Evolutionary conservation across 2,888 invertebrate species (phyloP).

Genomic region (Sminthurides aquaticus): DNA sequence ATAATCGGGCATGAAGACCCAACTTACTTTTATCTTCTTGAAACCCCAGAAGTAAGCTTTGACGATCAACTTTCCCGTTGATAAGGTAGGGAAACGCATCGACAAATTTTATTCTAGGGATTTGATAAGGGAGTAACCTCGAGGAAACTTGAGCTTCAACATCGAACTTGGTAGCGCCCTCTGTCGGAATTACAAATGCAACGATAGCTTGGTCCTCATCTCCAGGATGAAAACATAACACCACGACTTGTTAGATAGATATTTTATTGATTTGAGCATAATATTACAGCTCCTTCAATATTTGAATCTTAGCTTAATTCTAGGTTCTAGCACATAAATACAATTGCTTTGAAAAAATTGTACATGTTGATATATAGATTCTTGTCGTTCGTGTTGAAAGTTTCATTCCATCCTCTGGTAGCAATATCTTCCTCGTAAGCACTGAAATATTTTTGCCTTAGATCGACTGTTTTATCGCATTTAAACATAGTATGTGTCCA

Average conservation of each 20-base stretch:
- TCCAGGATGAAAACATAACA: conserved; percentile 70
- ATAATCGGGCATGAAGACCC: neutral
- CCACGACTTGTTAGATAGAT: conserved; percentile 70
- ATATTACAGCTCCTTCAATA: conserved; percentile 72
- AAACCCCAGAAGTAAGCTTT: conserved; percentile 65
- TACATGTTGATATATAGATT: no score
- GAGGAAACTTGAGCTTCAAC: conserved; percentile 16
- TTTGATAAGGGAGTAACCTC: conserved; percentile 33
- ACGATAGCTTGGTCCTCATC: conserved; percentile 52
- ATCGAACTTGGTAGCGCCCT: conserved; percentile 12
- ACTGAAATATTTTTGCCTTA: no score
- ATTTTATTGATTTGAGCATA: no score
- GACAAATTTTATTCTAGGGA: conserved; percentile 46
- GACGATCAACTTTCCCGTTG: conserved; percentile 80
- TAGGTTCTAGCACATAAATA: no score
- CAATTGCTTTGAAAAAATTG: no score
- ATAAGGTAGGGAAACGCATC: conserved; percentile 71
- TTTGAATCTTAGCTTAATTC: no score
- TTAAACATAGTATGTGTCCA: no score
- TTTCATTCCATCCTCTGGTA: no score
- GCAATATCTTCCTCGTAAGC: no score
- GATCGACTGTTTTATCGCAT: no score
- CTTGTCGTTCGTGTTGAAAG: no score
- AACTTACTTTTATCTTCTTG: conserved; percentile 49
- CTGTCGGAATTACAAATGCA: neutral